Evolutionary conservation across 2,113 vertebrate species (phyloP), one percentile per base, ranked within the genome.

Genomic region (Oostethus manadensis): DNA sequence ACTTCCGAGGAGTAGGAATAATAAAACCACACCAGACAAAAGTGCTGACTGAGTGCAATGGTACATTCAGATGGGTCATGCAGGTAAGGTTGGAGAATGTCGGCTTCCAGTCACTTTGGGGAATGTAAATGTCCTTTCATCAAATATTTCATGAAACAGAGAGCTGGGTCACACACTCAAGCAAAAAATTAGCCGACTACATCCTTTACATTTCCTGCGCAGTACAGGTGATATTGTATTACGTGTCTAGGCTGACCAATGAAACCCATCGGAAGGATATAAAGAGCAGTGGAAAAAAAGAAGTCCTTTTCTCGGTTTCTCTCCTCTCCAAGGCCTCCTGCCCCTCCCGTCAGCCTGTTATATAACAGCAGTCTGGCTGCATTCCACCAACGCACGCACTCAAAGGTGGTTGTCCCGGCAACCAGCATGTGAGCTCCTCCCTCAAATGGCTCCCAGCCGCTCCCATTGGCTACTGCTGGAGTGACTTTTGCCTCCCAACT

Each of bases 311-410:
- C 75, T 77, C 74, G 62, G 62, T 80, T 71, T 72, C 62, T 21
- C 66, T 70, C 70, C 73, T 46, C 76, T 71, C 59, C 75, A 45
- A 58, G 60, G 66, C 70, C 77, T 68, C 33, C 35, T 70, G 18
- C 58, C 78, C 67, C 73, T 21, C 68, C 71, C 68, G 48, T 60
- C 77, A 62, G 62, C 59, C 68, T 84, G 87, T 90, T 90, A 89
- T 88, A 87, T 88, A 90, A 91, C 86, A 47, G 60, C 78, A 42
- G 77, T 86, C 81, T 90, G 89, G 86, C 86, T 15, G 48, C 82
- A 85, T 88, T 88, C 88, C 88, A 85, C 22, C 67, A 85, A 86
- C 80, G 82, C 76, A 61, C 84, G 86, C 87, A 84, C 86, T 88
- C 83, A 87, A 77, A 86, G 82, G 74, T 77, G 83, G 87, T 90